Evolutionary conservation across 2,113 vertebrate genomes (phyloP).

Genomic region (Casuarius casuarius): DNA sequence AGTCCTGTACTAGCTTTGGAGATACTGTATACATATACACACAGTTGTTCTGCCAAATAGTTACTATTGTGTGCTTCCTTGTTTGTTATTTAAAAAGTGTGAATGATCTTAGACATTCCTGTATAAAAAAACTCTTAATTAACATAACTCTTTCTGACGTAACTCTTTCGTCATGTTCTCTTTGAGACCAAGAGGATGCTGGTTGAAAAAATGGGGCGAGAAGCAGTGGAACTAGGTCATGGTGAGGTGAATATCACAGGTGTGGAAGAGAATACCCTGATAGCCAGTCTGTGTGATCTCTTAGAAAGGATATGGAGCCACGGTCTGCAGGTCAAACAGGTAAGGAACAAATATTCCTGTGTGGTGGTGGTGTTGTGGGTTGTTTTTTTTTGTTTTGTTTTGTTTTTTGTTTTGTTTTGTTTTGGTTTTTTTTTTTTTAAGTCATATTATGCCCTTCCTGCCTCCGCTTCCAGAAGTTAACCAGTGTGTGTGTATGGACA

Average conservation of each 20-base stretch:
- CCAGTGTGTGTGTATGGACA: neutral
- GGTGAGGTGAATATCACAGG: slow-evolving; percentile 88
- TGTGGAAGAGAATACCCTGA: slow-evolving; percentile 86
- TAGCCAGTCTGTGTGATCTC: slow-evolving; percentile 86
- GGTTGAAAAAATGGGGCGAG: slow-evolving; percentile 87
- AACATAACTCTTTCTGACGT: neutral
- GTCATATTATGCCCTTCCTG: neutral
- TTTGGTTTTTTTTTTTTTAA: neutral
- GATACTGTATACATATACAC: neutral
- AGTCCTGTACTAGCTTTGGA: neutral
- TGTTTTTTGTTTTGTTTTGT: no score
- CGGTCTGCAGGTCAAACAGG: slow-evolving; percentile 85
- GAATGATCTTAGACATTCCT: neutral
- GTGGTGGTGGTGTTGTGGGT: no score
- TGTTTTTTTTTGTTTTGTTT: neutral
- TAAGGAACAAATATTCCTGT: slow-evolving; percentile 44
- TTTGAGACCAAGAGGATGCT: slow-evolving; percentile 86
- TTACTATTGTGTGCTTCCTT: neutral
- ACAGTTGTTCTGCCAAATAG: neutral
- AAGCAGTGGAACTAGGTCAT: slow-evolving; percentile 86
- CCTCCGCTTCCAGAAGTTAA: neutral
- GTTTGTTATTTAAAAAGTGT: neutral
- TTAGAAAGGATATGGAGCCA: slow-evolving; percentile 88
- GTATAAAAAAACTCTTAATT: neutral
- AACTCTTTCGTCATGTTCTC: slow-evolving; percentile 36